Conservation (phyloP, 2,888 invertebrate genomes). For the Tolmerus cingulatus region DNA sequence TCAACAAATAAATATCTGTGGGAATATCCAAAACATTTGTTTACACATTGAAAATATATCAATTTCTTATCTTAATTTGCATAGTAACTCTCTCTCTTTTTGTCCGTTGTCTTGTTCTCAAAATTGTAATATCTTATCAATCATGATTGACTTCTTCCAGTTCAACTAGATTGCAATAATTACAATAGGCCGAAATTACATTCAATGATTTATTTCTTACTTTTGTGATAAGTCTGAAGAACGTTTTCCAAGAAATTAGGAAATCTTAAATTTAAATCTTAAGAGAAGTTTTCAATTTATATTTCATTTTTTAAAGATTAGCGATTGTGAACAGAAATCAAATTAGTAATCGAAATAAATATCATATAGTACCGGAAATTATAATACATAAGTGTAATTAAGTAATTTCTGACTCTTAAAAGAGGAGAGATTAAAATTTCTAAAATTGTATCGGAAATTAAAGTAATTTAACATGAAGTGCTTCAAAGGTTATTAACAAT, state of each 20-base stretch:
- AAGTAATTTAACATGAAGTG: neutral
- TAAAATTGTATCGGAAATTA: neutral
- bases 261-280: neutral
- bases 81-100: no score
- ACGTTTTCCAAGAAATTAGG: neutral
- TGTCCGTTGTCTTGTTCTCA: no score
- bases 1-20: no score
- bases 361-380: neutral
- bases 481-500: neutral
- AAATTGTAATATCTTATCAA: neutral
- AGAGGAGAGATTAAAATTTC: neutral
- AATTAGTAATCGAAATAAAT: neutral
- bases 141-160: neutral
- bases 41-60: no score
- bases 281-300: neutral
- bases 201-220: neutral
- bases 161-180: neutral
- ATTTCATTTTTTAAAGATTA: neutral
- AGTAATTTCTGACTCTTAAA: neutral
- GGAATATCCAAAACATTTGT: no score
- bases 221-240: neutral
- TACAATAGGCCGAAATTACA: neutral
- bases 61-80: no score
- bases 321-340: no score
- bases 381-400: neutral